A percentile compares a stretch with the other conserved stretches of the same genome.
These are phyloP conservation scores for Dryadula phaetusa DNA, from an alignment of 2,888 invertebrate species.

Conservation along the genomic window DNA sequence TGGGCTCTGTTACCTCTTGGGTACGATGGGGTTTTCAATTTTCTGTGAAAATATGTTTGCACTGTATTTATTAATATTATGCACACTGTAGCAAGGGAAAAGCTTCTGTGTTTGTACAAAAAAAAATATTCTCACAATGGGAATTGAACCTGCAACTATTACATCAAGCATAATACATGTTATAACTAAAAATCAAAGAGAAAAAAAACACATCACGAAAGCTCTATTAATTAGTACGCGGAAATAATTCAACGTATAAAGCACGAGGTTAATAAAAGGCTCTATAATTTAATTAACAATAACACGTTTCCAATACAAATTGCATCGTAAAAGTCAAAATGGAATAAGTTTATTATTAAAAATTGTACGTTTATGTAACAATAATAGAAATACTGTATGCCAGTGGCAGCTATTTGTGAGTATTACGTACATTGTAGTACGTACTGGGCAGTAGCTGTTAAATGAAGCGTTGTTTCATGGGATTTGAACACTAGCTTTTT, in stretches of 20 bases:
- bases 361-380: slow-evolving; percentile 37
- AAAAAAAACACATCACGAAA: slow-evolving; percentile 15
- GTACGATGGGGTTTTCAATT: too few relatives aligned
- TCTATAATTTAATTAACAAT: slow-evolving; percentile 27
- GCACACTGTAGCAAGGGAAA: too few relatives aligned
- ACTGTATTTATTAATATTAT: too few relatives aligned
- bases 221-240: slow-evolving; percentile 13
- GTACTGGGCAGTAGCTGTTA: slow-evolving; percentile 44
- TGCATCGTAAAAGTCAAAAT: slow-evolving; percentile 21
- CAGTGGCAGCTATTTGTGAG: slow-evolving; percentile 35
- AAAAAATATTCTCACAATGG: too few relatives aligned
- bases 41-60: too few relatives aligned
- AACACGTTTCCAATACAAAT: slow-evolving; percentile 30
- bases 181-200: slow-evolving; percentile 9
- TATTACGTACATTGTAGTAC: not conserved
- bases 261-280: slow-evolving; percentile 17
- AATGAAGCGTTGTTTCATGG: slow-evolving; percentile 47
- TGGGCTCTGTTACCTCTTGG: too few relatives aligned
- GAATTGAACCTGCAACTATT: too few relatives aligned
- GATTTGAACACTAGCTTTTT: slow-evolving; percentile 40
- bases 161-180: too few relatives aligned
- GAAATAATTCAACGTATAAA: slow-evolving; percentile 12
- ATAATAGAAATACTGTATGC: slow-evolving; percentile 39
- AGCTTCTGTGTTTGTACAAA: too few relatives aligned
- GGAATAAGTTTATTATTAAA: slow-evolving; percentile 34